Evolutionary conservation across 2,113 vertebrate species (phyloP).

Genomic region (Peromyscus leucopus): DNA sequence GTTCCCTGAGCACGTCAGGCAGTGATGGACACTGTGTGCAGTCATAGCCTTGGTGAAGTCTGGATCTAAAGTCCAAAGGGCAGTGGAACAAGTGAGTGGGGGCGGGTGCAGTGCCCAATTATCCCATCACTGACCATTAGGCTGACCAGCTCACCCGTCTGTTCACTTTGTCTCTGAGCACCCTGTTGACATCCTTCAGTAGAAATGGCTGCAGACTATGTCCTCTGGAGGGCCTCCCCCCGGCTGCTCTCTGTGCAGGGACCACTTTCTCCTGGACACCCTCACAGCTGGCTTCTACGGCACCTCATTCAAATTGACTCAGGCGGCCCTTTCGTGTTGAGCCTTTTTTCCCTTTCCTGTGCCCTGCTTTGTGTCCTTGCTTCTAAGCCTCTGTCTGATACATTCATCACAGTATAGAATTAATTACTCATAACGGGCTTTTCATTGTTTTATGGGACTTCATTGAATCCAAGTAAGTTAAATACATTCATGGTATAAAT

Average conservation of each 20-base stretch:
- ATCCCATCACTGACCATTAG: neutral
- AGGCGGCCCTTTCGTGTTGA: neutral
- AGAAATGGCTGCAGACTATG: neutral
- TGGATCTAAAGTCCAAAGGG: neutral
- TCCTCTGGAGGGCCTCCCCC: neutral
- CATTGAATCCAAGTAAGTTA: conserved; percentile 10
- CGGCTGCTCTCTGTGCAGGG: neutral
- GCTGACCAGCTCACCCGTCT: neutral
- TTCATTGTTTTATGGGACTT: neutral
- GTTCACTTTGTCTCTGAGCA: neutral
- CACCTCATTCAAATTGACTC: neutral
- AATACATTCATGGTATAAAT: neutral
- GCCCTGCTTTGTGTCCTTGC: neutral
- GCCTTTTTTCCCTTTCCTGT: neutral
- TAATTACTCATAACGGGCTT: neutral
- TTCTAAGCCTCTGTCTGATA: neutral
- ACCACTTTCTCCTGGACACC: neutral
- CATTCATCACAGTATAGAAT: neutral
- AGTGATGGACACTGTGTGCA: neutral
- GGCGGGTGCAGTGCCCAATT: rapidly evolving
- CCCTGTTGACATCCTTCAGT: neutral
- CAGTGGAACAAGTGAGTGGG: neutral
- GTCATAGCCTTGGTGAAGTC: neutral
- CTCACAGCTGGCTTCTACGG: rapidly evolving
- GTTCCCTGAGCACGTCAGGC: neutral